Evolutionary conservation across 2,797 vertebrate genomes (phyloP), one percentile per base, ranked within the genome.

Genomic region (Adelosebastes latens): DNA sequence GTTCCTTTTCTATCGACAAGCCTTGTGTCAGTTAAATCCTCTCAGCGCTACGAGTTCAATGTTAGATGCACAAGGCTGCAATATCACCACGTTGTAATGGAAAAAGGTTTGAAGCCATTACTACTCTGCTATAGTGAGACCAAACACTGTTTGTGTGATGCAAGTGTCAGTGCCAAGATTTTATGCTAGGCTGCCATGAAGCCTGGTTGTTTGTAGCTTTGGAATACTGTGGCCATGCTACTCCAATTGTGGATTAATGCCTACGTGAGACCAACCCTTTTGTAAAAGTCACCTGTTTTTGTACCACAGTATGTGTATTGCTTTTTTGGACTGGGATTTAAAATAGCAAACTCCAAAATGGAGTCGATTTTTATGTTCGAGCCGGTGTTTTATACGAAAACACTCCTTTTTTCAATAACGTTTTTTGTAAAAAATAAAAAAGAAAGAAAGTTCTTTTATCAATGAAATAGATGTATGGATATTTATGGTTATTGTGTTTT

Each of bases 101-200:
- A 83, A 85, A 49, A 84, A 82, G 77, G 85, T 83, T 88, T 56
- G 83, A 92, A 92, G 90, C 92, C 92, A 93, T 94, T 90, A 82
- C 85, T 86, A 49, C n/a, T n/a, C n/a, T 82, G 81, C 61, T 68
- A 87, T 77, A 85, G 78, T 80, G 91, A 94, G 94, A 94, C 95
- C 93, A 93, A 94, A 93, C 94, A 94, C 94, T 95, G 94, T 95
- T 87, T 87, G 90, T 90, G 88, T 89, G 83, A 93, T 90, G 87
- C 88, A 92, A 92, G 87, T 85, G 88, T 93, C 92, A 86, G 89
- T 93, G 92, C 93, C 94, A 95, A 94, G 92, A 90, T 88, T 86
- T 91, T 83, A 77, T 72, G 67, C 91, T 25, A 36, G 83, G 90
- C 92, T 91, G 84, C 85, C 75, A 69, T 63, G 64, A 87, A 87